These are phyloP conservation scores for Acleris sparsana DNA, from an alignment of 2,888 invertebrate species.

Conservation along the genomic window DNA sequence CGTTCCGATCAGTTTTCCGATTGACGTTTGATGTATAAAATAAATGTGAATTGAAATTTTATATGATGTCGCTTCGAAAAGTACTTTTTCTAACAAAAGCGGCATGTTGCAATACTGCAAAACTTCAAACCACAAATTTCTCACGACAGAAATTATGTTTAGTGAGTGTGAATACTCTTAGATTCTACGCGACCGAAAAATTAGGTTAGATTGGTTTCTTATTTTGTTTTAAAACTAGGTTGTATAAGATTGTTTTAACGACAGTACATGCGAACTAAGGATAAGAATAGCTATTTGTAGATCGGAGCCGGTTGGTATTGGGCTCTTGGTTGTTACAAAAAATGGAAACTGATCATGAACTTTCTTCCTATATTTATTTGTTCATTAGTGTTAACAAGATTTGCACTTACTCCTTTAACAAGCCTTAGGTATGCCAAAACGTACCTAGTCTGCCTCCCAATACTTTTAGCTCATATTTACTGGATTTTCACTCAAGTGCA, in stretches of 20 bases:
- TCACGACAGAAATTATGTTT: conserved; percentile 63
- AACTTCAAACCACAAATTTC: conserved; percentile 59
- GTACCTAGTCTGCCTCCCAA: too few species aligned
- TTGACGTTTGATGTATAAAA: conserved; percentile 49
- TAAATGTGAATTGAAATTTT: conserved; percentile 55
- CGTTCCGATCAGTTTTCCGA: conserved; percentile 27
- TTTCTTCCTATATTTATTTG: too few species aligned
- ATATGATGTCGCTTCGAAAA: conserved; percentile 74
- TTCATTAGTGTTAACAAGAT: too few species aligned
- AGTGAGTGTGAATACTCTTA: conserved; percentile 59
- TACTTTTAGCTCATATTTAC: too few species aligned
- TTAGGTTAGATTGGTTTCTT: conserved; percentile 67
- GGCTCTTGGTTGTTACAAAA: too few species aligned
- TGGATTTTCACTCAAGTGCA: too few species aligned
- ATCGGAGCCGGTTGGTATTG: too few species aligned
- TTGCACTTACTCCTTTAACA: not conserved
- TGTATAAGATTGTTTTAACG: not conserved
- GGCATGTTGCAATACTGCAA: conserved; percentile 60
- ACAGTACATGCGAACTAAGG: too few species aligned
- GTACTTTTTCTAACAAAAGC: conserved; percentile 65
- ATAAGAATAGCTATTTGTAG: too few species aligned
- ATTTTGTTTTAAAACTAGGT: not conserved
- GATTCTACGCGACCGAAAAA: conserved; percentile 71
- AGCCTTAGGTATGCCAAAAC: too few species aligned
- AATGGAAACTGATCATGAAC: too few species aligned